phyloP scores from a whole-genome alignment of 1,140 invertebrate species.

The Andricus grossulariae region DNA sequence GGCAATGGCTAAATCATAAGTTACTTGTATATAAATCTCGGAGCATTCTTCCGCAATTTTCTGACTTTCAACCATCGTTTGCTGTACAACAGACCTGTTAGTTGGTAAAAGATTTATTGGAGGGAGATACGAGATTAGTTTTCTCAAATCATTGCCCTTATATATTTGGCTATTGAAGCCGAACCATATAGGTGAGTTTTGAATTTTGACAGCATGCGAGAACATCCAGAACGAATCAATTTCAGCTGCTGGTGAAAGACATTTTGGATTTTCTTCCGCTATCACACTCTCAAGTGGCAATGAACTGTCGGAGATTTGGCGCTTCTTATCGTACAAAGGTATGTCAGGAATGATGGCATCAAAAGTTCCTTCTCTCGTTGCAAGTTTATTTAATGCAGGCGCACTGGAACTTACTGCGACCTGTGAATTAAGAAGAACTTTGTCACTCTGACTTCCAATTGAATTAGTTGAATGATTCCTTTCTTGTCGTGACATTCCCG shows the following conservation, averaged over 20 bases:
- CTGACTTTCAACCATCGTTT: conserved; percentile 38
- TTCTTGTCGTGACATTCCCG: too few relatives aligned
- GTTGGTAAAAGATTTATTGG: conserved; percentile 65
- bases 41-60: conserved; percentile 33
- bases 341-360: neutral
- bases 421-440: too few relatives aligned
- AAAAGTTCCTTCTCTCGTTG: neutral
- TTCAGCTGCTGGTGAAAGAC: neutral
- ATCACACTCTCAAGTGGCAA: neutral
- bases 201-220: conserved; percentile 39
- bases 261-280: too few relatives aligned
- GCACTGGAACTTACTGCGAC: too few relatives aligned
- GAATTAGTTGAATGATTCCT: too few relatives aligned
- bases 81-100: conserved; percentile 51
- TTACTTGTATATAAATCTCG: conserved; percentile 62
- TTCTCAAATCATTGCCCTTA: too few relatives aligned
- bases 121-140: conserved; percentile 54
- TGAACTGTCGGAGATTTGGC: neutral
- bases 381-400: too few relatives aligned
- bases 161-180: conserved; percentile 49
- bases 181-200: conserved; percentile 53
- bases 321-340: neutral
- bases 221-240: conserved; percentile 44
- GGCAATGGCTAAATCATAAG: conserved; percentile 67
- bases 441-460: too few relatives aligned